Percentiles rank a stretch among this genome's conserved stretches.
These are phyloP conservation scores for Rhingia campestris DNA, from an alignment of 2,888 invertebrate species.

Conservation along the genomic window DNA sequence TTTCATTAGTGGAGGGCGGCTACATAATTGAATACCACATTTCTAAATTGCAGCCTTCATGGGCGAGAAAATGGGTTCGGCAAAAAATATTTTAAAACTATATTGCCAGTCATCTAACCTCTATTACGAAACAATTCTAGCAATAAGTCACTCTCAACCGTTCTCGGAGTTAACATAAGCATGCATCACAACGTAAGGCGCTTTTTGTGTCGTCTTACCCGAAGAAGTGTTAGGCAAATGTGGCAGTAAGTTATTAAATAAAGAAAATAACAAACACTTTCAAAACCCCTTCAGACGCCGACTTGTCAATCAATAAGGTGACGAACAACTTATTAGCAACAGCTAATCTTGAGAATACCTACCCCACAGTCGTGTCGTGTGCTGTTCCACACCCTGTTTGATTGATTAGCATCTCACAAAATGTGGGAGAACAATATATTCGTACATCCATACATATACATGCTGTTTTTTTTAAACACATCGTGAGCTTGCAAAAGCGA, in stretches of 20 bases:
- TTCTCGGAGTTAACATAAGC: not conserved
- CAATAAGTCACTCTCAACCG: conserved; percentile 53
- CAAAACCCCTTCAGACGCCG: conserved; percentile 16
- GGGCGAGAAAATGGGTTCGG: conserved; percentile 10
- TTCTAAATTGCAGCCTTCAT: conserved; percentile 21
- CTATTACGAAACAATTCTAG: conserved; percentile 23
- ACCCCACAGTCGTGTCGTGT: not conserved
- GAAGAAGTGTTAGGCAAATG: conserved; percentile 31
- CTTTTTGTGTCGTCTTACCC: conserved; percentile 3
- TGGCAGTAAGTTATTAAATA: conserved; percentile 15
- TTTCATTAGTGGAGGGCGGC: not conserved
- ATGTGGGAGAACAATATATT: conserved; percentile 26
- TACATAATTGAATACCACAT: conserved; percentile 6
- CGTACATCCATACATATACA: not conserved
- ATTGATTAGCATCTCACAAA: conserved; percentile 64
- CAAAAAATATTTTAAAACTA: conserved; percentile 21
- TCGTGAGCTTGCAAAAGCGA: conserved; percentile 61
- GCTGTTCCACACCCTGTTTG: conserved; percentile 56
- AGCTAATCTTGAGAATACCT: conserved; percentile 27
- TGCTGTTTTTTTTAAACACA: conserved; percentile 36
- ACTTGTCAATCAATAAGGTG: conserved; percentile 51
- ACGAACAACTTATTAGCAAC: conserved; percentile 58
- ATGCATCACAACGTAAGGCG: conserved; percentile 7
- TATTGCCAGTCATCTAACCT: conserved; percentile 45
- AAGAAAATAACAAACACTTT: conserved; percentile 19